Evolutionary conservation across 2,888 invertebrate species (phyloP), one percentile per base, ranked within the genome.

Genomic region (Xestobium rufovillosum): DNA sequence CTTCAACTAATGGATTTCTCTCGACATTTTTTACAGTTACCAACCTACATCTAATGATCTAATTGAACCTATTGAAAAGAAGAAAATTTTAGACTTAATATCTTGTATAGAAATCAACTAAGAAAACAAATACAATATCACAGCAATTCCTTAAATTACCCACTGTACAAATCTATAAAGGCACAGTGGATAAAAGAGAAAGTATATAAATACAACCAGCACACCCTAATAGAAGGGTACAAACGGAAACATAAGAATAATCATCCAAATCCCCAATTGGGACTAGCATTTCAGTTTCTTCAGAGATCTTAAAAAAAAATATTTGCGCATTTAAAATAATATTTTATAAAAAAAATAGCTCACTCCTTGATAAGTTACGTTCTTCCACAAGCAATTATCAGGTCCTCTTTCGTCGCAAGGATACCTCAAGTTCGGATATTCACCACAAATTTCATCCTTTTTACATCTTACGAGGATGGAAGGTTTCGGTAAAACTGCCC

Each of bases 121-220:
- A n/a, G n/a, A n/a, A n/a, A n/a, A n/a, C n/a, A n/a, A n/a, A n/a
- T n/a, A n/a, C n/a, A n/a, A n/a, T n/a, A n/a, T n/a, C n/a, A n/a
- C n/a, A n/a, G n/a, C n/a, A n/a, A n/a, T n/a, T n/a, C n/a, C n/a
- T n/a, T n/a, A n/a, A n/a, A n/a, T n/a, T n/a, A n/a, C n/a, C n/a
- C n/a, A n/a, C n/a, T n/a, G n/a, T n/a, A n/a, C n/a, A n/a, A n/a
- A n/a, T n/a, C n/a, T n/a, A n/a, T n/a, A n/a, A n/a, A 17, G 46
- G 45, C 11, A 45, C 44, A 15, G 47, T 51, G n/a, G 63, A 59
- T 38, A 65, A 52, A 33, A 66, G 44, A 15, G 66, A 65, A 36
- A 68, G 53, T 34, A 68, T 56, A 49, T 68, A 69, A 48, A 68
- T 61, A 41, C 67, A 67, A 3, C 68, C 69, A 36, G 61, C 59